Evolutionary conservation across 2,113 vertebrate genomes (phyloP), one percentile per base, ranked within the genome.

Genomic region (Brachyhypopomus occidentalis): DNA sequence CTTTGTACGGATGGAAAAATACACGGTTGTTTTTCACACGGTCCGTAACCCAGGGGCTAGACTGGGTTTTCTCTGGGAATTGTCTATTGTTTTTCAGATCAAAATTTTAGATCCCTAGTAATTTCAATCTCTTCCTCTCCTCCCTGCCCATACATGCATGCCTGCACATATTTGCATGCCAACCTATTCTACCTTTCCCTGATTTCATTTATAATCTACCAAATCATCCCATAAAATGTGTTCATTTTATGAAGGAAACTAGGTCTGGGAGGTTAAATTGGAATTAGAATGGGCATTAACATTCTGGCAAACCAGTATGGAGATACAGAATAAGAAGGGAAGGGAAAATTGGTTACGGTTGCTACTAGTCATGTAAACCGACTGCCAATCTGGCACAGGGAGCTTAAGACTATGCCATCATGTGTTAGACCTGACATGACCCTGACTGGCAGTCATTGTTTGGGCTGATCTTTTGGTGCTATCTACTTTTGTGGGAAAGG

Each of bases 51-150:
- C 27, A 75, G 59, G 22, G 81, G 79, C 88, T 87, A 87, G 89
- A 91, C 89, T 89, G 78, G 90, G 91, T 92, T 92, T 92, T 86
- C 83, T 88, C 86, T 90, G 84, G 86, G 84, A 83, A 88, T 38
- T 86, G 86, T 81, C 19, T 76, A 82, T 83, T 84, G 82, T 83
- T 87, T 85, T 84, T 79, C 86, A 81, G 86, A 78, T 88, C 86
- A 86, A 87, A 87, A 89, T 89, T 86, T 87, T 84, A 77, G 79
- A 84, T 88, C 87, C 80, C 78, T 80, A 80, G 81, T 83, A 64
- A 81, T 79, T 80, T 85, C 71, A 30, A 63, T 66, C 70, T 67
- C 80, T 81, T 41, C 36, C 22, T 79, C 83, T 58, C 69, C 30
- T 67, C 75, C 25, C 58, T 75, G 72, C 59, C 34, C 77, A 82